Base-by-base conservation (phyloP, 2,888 invertebrate genomes). In the Pycnomerus fuliginosus region DNA sequence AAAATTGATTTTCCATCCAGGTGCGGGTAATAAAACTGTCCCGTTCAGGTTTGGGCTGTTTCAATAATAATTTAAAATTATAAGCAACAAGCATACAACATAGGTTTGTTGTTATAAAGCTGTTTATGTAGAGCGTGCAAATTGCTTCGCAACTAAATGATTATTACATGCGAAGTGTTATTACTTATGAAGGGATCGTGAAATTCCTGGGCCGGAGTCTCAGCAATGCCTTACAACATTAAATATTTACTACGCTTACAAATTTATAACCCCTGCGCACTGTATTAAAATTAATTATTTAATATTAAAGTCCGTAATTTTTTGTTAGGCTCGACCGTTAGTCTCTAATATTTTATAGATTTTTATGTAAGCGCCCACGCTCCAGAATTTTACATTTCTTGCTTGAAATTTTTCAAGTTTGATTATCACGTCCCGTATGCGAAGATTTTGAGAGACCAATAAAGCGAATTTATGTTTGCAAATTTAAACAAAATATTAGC, bases 251-350 rank as follows among this genome's bases (percentile, higher is more conserved):
- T 54, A 55, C 62, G 60, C 61, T 67, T 68, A 70, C 63, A 61
- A 68, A 71, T 71, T 71, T 68, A 69, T 67, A 68, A 68, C 68
- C 65, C 68, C 65, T 66, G 71, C 70, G 72, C 72, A 61, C 71
- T 65, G 75, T 76, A 77, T 76, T 76, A 76, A 76, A 76, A 76
- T 77, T 74, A 77, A 77, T 77, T 76, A 77, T 77, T 76, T 76
- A 77, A 75, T 75, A 75, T 76, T 76, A 75, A 76, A 76, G 73
- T 75, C 73, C 70, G 74, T 73, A 74, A 75, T 76, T 76, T 77
- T 76, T 76, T 67, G 61, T 64, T 60, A 61, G 65, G 62, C 64
- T 61, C 57, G 58, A 58, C 60, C 57, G 54, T 55, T 53, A 56
- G 54, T 51, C 47, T 38, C 50, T 50, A 45, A 60, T 60, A 59